Evolutionary conservation across 2,888 invertebrate genomes (phyloP).

Genomic region (Thereva unica): DNA sequence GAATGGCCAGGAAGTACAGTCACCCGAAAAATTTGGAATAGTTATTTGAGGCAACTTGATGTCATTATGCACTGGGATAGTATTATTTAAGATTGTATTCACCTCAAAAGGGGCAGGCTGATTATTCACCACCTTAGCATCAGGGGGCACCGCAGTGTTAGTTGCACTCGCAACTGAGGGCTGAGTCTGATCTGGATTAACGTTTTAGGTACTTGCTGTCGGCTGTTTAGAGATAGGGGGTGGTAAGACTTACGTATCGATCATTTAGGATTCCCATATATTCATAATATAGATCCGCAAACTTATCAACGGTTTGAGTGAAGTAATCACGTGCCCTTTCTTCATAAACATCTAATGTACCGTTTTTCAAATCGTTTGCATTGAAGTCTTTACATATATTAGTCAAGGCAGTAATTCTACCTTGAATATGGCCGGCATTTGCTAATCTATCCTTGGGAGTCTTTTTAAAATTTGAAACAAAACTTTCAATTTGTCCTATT

Average conservation of each 20-base stretch:
- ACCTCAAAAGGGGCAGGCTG: no score
- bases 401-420: neutral
- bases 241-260: neutral
- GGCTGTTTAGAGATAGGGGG: neutral
- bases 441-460: neutral
- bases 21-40: conserved; percentile 2
- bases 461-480: conserved; percentile 3
- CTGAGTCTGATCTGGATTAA: no score
- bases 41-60: conserved; percentile 7
- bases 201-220: no score
- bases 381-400: neutral
- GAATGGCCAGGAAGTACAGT: neutral
- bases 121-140: no score
- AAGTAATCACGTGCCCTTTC: neutral
- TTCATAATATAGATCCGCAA: conserved; percentile 6
- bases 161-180: no score
- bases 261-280: neutral
- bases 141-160: no score
- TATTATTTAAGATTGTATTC: neutral
- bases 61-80: neutral
- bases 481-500: conserved; percentile 4
- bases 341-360: neutral
- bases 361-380: neutral
- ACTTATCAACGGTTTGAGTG: neutral
- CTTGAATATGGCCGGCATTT: neutral